Evolutionary conservation across 2,888 invertebrate species (phyloP).

Genomic region (Drosophila barbarae): DNA sequence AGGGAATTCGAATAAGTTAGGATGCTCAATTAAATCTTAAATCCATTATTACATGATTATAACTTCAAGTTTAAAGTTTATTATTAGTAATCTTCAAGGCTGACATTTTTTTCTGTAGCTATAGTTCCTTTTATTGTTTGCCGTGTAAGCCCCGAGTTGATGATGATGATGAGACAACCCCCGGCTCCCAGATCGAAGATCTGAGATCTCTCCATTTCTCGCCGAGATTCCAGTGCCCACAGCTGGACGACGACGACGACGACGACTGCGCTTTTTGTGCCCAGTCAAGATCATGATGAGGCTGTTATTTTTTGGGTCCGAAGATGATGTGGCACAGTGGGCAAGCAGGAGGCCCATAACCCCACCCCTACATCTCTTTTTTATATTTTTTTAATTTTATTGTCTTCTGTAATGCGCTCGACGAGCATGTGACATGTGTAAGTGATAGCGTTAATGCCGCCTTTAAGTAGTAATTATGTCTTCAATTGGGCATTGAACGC

Average conservation of each 20-base stretch:
- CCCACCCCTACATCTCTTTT: slow-evolving; percentile 22
- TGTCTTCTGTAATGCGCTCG: slow-evolving; percentile 67
- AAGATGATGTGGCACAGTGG: slow-evolving; percentile 46
- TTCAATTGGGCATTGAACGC: slow-evolving; percentile 63
- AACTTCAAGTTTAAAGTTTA: not conserved
- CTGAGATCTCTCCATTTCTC: slow-evolving; percentile 32
- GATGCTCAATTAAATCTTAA: not conserved
- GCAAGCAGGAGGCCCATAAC: slow-evolving; percentile 30
- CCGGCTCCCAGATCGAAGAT: slow-evolving; percentile 47
- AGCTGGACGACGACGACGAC: slow-evolving; percentile 35
- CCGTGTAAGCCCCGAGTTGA: slow-evolving; percentile 35
- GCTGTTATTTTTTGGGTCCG: slow-evolving; percentile 65
- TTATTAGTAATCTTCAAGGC: not conserved
- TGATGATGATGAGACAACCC: slow-evolving; percentile 59
- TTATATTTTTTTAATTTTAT: slow-evolving; percentile 41
- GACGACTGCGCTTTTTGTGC: slow-evolving; percentile 44
- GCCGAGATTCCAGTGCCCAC: slow-evolving; percentile 37
- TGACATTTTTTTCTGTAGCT: no score
- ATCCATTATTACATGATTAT: not conserved
- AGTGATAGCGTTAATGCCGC: slow-evolving; percentile 74
- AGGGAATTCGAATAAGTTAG: not conserved
- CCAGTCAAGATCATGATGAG: slow-evolving; percentile 71
- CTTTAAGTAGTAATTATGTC: slow-evolving; percentile 75
- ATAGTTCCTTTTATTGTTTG: not conserved
- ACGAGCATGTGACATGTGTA: slow-evolving; percentile 72